Evolutionary conservation across 1,140 invertebrate genomes (phyloP).

Genomic region (Cydia fagiglandana): DNA sequence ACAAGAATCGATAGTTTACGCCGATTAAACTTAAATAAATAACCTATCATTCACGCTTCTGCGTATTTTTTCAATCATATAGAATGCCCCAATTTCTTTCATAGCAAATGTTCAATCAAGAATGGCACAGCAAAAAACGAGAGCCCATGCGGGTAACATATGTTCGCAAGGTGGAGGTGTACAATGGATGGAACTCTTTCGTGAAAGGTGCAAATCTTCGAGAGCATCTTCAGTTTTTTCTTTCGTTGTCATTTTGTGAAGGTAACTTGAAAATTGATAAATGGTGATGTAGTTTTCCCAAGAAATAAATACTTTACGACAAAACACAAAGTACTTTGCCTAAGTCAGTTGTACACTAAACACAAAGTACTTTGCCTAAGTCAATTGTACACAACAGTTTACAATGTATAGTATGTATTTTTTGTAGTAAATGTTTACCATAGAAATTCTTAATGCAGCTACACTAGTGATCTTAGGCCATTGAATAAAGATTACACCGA

Average conservation of each 20-base stretch:
- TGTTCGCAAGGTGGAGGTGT: conserved; percentile 16
- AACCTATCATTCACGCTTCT: conserved; percentile 5
- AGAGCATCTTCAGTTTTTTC: conserved; percentile 26
- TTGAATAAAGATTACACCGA: no score
- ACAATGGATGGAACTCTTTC: conserved; percentile 32
- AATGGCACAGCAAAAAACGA: conserved; percentile 20
- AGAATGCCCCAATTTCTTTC: conserved; percentile 25
- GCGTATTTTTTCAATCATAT: neutral
- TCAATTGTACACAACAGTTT: no score
- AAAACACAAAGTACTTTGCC: no score
- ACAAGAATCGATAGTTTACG: neutral
- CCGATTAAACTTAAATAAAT: conserved; percentile 14
- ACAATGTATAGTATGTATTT: no score
- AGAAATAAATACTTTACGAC: neutral
- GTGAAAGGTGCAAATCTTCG: conserved; percentile 20
- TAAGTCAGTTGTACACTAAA: neutral
- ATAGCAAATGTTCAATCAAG: conserved; percentile 25
- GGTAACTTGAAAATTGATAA: neutral
- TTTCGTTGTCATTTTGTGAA: conserved; percentile 2
- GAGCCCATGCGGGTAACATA: conserved; percentile 18
- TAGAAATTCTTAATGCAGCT: no score
- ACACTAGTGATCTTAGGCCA: no score
- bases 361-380: no score
- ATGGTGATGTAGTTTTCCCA: neutral
- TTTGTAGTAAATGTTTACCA: no score